phyloP scores from a whole-genome alignment of 2,797 vertebrate genomes.

The Gambelia wislizenii region DNA sequence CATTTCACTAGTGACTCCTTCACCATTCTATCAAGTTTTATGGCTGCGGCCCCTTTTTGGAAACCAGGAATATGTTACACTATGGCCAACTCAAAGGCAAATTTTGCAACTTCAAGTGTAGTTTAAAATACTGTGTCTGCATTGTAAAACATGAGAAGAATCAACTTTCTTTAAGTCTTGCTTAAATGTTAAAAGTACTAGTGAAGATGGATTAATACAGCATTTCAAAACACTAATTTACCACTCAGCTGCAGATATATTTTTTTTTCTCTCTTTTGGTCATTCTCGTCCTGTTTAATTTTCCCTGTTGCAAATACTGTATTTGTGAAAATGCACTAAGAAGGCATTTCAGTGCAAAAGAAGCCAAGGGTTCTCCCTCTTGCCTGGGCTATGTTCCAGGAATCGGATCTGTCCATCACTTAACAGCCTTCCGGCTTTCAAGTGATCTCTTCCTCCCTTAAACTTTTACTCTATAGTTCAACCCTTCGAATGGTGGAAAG shows the following conservation, averaged over 20 bases:
- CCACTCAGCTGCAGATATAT: not conserved
- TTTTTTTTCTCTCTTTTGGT: not conserved
- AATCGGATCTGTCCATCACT: conserved; percentile 39
- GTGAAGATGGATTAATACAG: not conserved
- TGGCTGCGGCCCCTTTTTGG: not conserved
- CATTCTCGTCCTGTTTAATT: not conserved
- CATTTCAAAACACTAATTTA: not conserved
- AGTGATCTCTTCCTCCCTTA: conserved; percentile 40
- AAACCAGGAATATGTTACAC: not conserved
- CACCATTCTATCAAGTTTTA: not conserved
- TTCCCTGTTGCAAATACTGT: not conserved
- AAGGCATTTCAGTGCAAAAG: conserved; percentile 11
- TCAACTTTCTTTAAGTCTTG: not conserved
- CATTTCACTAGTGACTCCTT: not conserved
- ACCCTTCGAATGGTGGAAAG: conserved; percentile 28
- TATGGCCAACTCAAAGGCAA: not conserved
- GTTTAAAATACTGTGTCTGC: not conserved
- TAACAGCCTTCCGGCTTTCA: conserved; percentile 47
- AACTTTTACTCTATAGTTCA: conserved; percentile 30
- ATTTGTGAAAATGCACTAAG: not conserved
- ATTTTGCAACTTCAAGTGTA: not conserved
- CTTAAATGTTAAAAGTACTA: conserved; percentile 21
- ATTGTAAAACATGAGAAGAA: not conserved
- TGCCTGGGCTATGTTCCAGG: conserved; percentile 18
- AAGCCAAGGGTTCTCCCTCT: rapidly evolving